Base-by-base conservation (phyloP, 1,140 invertebrate genomes). In the Hypsibius dujardini region DNA sequence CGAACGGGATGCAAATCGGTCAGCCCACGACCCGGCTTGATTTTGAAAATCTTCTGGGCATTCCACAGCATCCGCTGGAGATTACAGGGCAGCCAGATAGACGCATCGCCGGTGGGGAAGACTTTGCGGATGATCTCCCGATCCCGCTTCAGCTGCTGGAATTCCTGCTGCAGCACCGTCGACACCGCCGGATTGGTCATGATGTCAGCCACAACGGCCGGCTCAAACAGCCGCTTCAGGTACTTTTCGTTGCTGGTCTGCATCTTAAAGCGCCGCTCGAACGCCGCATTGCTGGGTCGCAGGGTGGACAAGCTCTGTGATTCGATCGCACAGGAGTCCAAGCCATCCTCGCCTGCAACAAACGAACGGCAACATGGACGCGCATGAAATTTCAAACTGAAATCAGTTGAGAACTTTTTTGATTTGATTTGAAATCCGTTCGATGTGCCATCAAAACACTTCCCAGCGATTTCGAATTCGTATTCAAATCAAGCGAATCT, bases 61-160 rank as follows among this genome's bases (percentile, higher is more conserved):
- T 99, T 99, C 94, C 95, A 98, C 76, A 99, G 98, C 88, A 99
- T 94, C 75, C 96, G 84, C 75, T 92, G 88, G 40, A 99, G 82
- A 80, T 99, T 99, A 76, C 95, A 98, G 0, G 96, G 96, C 62
- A 98, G 77, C 75, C 97, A 93, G 69, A 97, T 81, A 75, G 78
- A 72, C 50, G 81, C 84, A 75, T 87, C 85, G 12, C 86, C 86
- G 14, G 81, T 84, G 1, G 85, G 85, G 76, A 88, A 87, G 72
- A 87, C 84, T 74, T 82, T 76, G 28, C 96, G 82, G 1, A 99
- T 78, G 2, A 86, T 84, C 72, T 88, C 84, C 50, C 96, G 83
- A 81, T 99, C 96, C 70, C 87, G 86, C 71, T 84, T 86, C 28
- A 99, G 79, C 73, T 90, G 89, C 73, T 95, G 90, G 94, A 94